Evolutionary conservation across 2,888 invertebrate species (phyloP).

Genomic region (Oegoconia quadripuncta): DNA sequence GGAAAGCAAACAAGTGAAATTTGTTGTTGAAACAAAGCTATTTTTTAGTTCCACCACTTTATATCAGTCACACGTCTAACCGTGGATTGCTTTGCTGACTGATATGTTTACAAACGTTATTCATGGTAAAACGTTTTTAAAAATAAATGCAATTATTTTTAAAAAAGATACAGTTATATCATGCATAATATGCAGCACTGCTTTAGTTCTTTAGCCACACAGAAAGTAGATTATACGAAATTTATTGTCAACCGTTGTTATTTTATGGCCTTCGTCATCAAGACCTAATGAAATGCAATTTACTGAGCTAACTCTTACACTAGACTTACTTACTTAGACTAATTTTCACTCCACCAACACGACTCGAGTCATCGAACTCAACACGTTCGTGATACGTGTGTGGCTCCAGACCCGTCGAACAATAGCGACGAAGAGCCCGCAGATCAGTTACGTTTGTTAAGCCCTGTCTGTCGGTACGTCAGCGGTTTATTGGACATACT

Average conservation of each 20-base stretch:
- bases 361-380: conserved; percentile 17
- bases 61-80: conserved; percentile 62
- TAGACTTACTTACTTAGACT: background rate
- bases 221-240: too few species aligned
- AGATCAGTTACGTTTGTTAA: conserved; percentile 64
- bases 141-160: conserved; percentile 24
- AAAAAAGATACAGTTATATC: too few species aligned
- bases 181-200: too few species aligned
- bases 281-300: too few species aligned
- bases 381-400: conserved; percentile 32
- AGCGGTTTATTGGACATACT: conserved; percentile 58
- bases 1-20: conserved; percentile 71
- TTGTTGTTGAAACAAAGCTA: conserved; percentile 60
- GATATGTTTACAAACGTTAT: conserved; percentile 35
- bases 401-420: conserved; percentile 45
- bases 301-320: background rate
- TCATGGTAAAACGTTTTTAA: conserved; percentile 25
- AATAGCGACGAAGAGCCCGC: conserved; percentile 53
- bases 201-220: too few species aligned
- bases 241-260: too few species aligned
- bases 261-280: too few species aligned
- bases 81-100: conserved; percentile 42
- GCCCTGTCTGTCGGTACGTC: conserved; percentile 58
- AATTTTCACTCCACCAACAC: conserved; percentile 13
- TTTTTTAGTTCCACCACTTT: conserved; percentile 61